Evolutionary conservation across 1,140 invertebrate genomes (phyloP).

Genomic region (Heterodera carotae): DNA sequence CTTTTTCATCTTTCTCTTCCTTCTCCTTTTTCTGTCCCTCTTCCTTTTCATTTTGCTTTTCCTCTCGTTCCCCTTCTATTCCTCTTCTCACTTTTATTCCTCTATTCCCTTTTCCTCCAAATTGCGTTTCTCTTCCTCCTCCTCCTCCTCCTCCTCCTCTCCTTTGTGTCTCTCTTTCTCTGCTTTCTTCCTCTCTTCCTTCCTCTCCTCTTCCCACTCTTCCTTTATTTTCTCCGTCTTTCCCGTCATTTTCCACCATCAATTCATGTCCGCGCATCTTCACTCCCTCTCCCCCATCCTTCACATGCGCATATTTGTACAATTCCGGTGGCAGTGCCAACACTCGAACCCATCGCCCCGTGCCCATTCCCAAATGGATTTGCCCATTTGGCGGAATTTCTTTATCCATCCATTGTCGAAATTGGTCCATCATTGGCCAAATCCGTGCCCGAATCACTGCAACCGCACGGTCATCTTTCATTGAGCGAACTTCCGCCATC

Average conservation of each 20-base stretch:
- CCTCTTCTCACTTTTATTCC: not conserved
- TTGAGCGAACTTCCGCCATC: not conserved
- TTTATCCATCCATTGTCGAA: constrained; percentile 13
- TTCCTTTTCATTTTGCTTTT: not conserved
- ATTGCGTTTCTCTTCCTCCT: not conserved
- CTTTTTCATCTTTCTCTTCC: not conserved
- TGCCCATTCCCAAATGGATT: not conserved
- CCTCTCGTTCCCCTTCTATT: not conserved
- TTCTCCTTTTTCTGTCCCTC: not conserved
- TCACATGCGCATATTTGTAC: constrained; percentile 19
- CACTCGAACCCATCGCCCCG: constrained; percentile 8
- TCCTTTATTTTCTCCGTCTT: not conserved
- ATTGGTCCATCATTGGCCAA: constrained; percentile 19
- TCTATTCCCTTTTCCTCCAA: not conserved
- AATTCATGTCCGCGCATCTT: not conserved
- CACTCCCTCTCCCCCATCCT: not conserved
- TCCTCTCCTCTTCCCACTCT: not conserved
- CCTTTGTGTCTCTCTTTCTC: not conserved
- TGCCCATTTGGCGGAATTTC: constrained; percentile 20
- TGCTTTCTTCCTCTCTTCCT: not conserved
- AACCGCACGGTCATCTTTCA: not conserved
- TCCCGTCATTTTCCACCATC: not conserved
- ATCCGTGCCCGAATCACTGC: constrained; percentile 4
- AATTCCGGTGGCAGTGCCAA: constrained; percentile 9
- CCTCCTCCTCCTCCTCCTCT: too few species aligned